phyloP scores from a whole-genome alignment of 2,113 vertebrate genomes.

The Triplophysa rosa region DNA sequence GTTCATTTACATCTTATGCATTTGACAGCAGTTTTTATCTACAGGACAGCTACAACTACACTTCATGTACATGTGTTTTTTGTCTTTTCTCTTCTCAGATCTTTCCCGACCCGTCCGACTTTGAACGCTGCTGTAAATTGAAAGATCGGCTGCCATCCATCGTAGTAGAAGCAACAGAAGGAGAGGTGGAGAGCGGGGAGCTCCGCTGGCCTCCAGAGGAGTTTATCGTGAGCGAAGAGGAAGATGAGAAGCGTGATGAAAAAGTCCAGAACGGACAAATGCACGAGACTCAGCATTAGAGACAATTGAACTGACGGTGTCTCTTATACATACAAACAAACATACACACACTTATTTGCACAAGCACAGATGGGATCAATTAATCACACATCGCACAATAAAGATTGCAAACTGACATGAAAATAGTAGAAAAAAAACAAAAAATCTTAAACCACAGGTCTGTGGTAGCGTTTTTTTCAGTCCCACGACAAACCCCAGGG shows the following conservation, averaged over 20 bases:
- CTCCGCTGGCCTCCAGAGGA: slow-evolving; percentile 97
- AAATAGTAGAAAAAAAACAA: too few relatives aligned
- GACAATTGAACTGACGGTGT: slow-evolving; percentile 50
- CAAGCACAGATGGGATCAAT: background rate
- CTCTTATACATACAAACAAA: background rate
- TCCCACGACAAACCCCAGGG: background rate
- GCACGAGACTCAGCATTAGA: slow-evolving; percentile 70
- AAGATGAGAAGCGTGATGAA: slow-evolving; percentile 75
- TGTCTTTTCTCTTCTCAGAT: slow-evolving; percentile 74
- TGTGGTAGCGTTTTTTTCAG: background rate
- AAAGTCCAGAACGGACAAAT: slow-evolving; percentile 72
- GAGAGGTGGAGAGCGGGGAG: slow-evolving; percentile 94
- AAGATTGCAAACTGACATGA: background rate
- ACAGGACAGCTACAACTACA: background rate
- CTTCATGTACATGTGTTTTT: background rate
- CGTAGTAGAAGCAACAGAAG: slow-evolving; percentile 93
- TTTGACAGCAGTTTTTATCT: background rate
- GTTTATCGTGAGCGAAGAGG: slow-evolving; percentile 86
- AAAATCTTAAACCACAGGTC: background rate
- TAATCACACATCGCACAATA: background rate
- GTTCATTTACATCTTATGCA: too few relatives aligned
- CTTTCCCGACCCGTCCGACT: slow-evolving; percentile 94
- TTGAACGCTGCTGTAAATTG: slow-evolving; percentile 93
- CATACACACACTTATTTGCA: background rate
- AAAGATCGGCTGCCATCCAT: slow-evolving; percentile 97